Percentiles rank a stretch among this genome's conserved stretches.
These are phyloP conservation scores for Sinohyriopsis cumingii DNA, from an alignment of 2,888 invertebrate genomes.

Conservation along the genomic window DNA sequence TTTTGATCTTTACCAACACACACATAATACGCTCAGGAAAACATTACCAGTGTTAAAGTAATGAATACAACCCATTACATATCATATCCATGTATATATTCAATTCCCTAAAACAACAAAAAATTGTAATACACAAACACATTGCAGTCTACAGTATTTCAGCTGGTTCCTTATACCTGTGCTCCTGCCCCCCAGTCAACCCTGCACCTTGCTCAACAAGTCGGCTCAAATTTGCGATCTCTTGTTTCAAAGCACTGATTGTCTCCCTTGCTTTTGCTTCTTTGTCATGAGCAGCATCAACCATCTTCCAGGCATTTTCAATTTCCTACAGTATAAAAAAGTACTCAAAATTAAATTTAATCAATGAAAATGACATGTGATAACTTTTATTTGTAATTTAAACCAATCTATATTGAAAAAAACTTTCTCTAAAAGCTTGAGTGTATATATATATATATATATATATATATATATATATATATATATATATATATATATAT, in stretches of 20 bases:
- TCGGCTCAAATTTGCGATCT: conserved; percentile 79
- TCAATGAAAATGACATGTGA: neutral
- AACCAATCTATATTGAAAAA: no score
- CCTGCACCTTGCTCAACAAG: conserved; percentile 81
- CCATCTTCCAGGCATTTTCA: conserved; percentile 77
- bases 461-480: no score
- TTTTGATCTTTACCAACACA: no score
- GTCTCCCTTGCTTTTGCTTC: conserved; percentile 82
- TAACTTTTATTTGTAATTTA: neutral
- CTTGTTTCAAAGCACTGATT: conserved; percentile 81
- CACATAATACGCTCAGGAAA: neutral
- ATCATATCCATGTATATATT: neutral
- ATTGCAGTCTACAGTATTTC: no score
- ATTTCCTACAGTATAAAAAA: conserved; percentile 71
- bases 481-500: no score
- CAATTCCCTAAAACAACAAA: neutral
- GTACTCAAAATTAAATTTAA: neutral
- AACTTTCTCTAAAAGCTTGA: no score
- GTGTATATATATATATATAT: no score
- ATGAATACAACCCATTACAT: neutral
- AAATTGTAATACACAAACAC: no score
- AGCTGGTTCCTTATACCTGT: conserved; percentile 48
- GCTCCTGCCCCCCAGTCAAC: conserved; percentile 71
- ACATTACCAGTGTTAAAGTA: no score
- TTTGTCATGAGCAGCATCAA: conserved; percentile 83